These are phyloP conservation scores for Diabrotica virgifera DNA, from an alignment of 1,140 invertebrate genomes.

Conservation along the genomic window DNA sequence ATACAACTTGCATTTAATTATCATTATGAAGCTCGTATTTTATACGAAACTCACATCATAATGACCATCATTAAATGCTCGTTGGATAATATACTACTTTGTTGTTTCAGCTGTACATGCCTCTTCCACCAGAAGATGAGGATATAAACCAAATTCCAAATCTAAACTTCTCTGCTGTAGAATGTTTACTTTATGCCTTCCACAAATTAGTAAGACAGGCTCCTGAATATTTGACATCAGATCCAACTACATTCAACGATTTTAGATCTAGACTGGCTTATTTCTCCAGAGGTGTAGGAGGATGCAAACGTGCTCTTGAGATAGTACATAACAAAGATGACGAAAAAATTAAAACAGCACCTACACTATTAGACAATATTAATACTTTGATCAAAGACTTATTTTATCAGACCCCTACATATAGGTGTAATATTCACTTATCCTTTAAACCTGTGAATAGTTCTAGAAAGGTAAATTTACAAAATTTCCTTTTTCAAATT, in stretches of 20 bases:
- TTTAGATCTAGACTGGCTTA: constrained; percentile 86
- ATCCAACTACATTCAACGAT: constrained; percentile 81
- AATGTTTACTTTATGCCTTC: constrained; percentile 87
- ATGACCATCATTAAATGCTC: no score
- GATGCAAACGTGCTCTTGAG: constrained; percentile 32
- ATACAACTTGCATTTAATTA: no score
- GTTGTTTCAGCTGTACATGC: constrained; percentile 65
- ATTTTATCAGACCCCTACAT: constrained; percentile 90
- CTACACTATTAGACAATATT: constrained; percentile 83
- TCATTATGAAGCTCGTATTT: no score
- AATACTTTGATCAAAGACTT: constrained; percentile 91
- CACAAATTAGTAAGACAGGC: constrained; percentile 82
- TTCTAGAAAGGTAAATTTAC: no score
- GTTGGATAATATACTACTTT: no score
- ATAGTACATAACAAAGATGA: constrained; percentile 61
- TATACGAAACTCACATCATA: no score
- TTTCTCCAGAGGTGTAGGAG: constrained; percentile 87
- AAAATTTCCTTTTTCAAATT: no score
- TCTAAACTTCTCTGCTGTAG: constrained; percentile 88
- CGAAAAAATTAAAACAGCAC: constrained; percentile 78
- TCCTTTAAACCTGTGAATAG: constrained; percentile 70
- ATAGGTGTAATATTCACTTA: constrained; percentile 79
- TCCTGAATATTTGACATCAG: constrained; percentile 75
- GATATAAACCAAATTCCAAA: constrained; percentile 64
- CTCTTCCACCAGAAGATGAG: constrained; percentile 72